phyloP scores from a whole-genome alignment of 1,140 invertebrate species.

The Venturia canescens region DNA sequence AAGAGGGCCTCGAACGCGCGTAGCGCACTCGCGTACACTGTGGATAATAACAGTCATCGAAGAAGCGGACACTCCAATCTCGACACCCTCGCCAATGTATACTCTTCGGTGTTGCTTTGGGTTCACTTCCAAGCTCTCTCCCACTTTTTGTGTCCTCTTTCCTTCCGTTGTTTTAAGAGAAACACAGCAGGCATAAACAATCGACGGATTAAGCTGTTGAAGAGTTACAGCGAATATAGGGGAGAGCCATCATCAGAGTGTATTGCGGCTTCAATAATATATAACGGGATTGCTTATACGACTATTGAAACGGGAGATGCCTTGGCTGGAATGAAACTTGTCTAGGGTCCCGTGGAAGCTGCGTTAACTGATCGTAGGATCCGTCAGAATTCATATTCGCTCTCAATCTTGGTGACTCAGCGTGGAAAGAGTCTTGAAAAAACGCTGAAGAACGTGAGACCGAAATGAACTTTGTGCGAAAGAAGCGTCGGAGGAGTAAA shows the following conservation, averaged over 20 bases:
- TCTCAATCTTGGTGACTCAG: slow-evolving; percentile 4
- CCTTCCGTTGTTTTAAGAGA: slow-evolving; percentile 64
- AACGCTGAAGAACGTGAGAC: slow-evolving; percentile 38
- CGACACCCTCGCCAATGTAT: slow-evolving; percentile 58
- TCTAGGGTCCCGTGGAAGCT: background rate
- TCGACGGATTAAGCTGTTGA: slow-evolving; percentile 67
- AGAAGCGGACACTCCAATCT: slow-evolving; percentile 76
- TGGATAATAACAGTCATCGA: slow-evolving; percentile 67
- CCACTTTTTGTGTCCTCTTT: slow-evolving; percentile 62
- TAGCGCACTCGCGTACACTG: slow-evolving; percentile 55
- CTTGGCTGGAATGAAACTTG: background rate
- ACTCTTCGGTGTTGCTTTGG: slow-evolving; percentile 48
- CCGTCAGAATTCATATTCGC: slow-evolving; percentile 1
- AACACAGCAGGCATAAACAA: slow-evolving; percentile 52
- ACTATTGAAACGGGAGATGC: background rate
- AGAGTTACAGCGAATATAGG: slow-evolving; percentile 19
- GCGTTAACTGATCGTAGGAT: background rate
- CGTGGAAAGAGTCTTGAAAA: background rate
- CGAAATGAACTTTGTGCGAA: slow-evolving; percentile 11
- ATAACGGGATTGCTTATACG: too few relatives aligned
- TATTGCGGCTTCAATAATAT: too few relatives aligned
- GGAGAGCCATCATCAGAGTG: slow-evolving; percentile 22
- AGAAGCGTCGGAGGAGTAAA: background rate
- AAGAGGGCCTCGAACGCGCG: slow-evolving; percentile 54
- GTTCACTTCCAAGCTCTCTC: slow-evolving; percentile 15